A percentile compares a stretch with the other conserved stretches of the same genome.
These are phyloP conservation scores for Pao palembangensis DNA, from an alignment of 2,113 vertebrate species.

Conservation along the genomic window DNA sequence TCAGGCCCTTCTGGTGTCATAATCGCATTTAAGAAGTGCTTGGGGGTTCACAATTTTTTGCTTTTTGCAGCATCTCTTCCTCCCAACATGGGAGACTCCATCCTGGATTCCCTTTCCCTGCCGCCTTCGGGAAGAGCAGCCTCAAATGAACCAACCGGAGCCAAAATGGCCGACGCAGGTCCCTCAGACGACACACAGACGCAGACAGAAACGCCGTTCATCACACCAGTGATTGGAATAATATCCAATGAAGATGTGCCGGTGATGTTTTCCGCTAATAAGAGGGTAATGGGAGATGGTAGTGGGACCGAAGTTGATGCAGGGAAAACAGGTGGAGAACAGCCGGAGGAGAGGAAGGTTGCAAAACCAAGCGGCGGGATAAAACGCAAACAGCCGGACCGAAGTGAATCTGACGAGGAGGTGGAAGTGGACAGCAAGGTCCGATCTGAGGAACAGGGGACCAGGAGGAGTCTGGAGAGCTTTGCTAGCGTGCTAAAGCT, in stretches of 20 bases:
- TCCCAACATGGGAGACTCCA: constrained; percentile 67
- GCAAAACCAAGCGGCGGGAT: not conserved
- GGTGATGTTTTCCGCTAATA: constrained; percentile 12
- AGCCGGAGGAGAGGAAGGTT: not conserved
- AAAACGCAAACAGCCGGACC: constrained; percentile 37
- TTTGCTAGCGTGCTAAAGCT: not conserved
- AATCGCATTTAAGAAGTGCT: no score
- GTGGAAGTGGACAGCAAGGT: not conserved
- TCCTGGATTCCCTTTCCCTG: constrained; percentile 71
- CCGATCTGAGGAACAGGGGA: constrained; percentile 1
- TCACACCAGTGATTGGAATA: constrained; percentile 55
- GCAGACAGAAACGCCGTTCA: not conserved
- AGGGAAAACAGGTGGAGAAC: not conserved
- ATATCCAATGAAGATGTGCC: constrained; percentile 48
- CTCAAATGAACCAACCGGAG: constrained; percentile 29
- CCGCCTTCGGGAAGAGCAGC: constrained; percentile 61
- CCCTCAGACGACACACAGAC: not conserved
- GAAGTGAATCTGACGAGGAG: constrained; percentile 12
- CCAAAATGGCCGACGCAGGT: not conserved
- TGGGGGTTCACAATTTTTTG: not conserved
- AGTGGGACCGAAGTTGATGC: not conserved
- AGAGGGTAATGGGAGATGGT: not conserved
- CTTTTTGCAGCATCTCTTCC: constrained; percentile 61
- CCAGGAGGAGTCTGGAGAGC: not conserved
- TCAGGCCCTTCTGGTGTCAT: not conserved